Evolutionary conservation across 2,888 invertebrate species (phyloP).

Genomic region (Thecophora atra): DNA sequence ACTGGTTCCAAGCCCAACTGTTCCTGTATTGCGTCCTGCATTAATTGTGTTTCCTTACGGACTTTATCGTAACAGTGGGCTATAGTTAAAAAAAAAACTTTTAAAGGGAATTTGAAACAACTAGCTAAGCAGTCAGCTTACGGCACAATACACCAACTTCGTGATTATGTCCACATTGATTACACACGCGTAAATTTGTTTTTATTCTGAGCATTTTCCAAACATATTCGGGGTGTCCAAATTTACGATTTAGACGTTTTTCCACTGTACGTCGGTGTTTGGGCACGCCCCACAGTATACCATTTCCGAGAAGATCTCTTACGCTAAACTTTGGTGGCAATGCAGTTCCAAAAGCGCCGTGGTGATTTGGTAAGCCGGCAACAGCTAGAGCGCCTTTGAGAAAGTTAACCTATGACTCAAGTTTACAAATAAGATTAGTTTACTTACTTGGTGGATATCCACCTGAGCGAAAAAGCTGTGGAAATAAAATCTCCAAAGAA

Average conservation of each 20-base stretch:
- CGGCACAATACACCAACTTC: slow-evolving; percentile 84
- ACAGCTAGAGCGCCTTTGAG: slow-evolving; percentile 47
- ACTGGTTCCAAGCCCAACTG: slow-evolving; percentile 77
- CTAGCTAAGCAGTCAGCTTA: slow-evolving; percentile 66
- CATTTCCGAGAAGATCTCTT: slow-evolving; percentile 76
- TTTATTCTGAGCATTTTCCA: slow-evolving; percentile 79
- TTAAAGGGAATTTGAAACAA: not conserved
- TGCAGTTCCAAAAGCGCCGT: slow-evolving; percentile 13
- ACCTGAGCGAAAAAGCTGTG: slow-evolving; percentile 59
- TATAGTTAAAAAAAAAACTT: slow-evolving; percentile 61
- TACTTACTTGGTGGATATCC: slow-evolving; percentile 68
- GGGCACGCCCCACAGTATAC: slow-evolving; percentile 84
- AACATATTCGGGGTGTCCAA: slow-evolving; percentile 73
- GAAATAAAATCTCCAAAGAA: slow-evolving; percentile 63
- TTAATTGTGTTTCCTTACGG: slow-evolving; percentile 80
- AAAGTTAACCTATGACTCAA: too few species aligned
- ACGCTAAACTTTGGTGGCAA: slow-evolving; percentile 65
- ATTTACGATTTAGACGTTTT: slow-evolving; percentile 77
- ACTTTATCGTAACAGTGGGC: slow-evolving; percentile 87
- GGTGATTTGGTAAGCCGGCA: slow-evolving; percentile 44
- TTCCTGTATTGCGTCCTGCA: slow-evolving; percentile 79
- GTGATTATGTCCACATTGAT: slow-evolving; percentile 85
- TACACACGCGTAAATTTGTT: slow-evolving; percentile 78
- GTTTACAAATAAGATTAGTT: not conserved
- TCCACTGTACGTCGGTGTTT: slow-evolving; percentile 79